Evolutionary conservation across 2,113 vertebrate genomes (phyloP).

Genomic region (Zosterops borbonicus): DNA sequence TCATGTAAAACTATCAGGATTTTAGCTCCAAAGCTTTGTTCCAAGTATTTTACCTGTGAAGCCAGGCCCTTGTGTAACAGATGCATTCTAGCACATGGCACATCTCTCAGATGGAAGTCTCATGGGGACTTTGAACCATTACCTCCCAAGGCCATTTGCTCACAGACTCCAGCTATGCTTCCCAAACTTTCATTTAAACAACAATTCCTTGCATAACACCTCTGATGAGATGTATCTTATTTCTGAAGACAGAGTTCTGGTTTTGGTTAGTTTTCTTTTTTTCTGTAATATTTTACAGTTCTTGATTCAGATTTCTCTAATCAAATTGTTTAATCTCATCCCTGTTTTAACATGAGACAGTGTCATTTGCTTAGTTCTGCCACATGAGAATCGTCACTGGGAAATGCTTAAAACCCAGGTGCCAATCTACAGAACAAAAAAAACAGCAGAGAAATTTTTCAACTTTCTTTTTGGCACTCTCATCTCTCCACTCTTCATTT

Average conservation of each 20-base stretch:
- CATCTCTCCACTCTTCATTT: neutral
- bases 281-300: neutral
- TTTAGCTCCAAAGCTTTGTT: neutral
- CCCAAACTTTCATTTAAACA: neutral
- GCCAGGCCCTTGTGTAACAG: neutral
- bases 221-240: neutral
- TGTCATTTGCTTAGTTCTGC: neutral
- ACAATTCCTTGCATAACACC: neutral
- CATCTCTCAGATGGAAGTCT: neutral
- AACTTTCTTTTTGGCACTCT: neutral
- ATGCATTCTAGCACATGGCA: neutral
- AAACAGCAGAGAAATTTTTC: neutral
- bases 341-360: neutral
- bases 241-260: fast-evolving
- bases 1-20: neutral
- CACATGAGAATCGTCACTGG: neutral
- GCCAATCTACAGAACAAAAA: neutral
- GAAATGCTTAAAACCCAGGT: neutral
- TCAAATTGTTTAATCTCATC: neutral
- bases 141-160: neutral
- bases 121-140: neutral
- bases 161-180: neutral
- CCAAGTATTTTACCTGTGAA: neutral
- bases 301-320: neutral
- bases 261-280: neutral